phyloP scores from a whole-genome alignment of 2,113 vertebrate species.

The Amazona guildingii region DNA sequence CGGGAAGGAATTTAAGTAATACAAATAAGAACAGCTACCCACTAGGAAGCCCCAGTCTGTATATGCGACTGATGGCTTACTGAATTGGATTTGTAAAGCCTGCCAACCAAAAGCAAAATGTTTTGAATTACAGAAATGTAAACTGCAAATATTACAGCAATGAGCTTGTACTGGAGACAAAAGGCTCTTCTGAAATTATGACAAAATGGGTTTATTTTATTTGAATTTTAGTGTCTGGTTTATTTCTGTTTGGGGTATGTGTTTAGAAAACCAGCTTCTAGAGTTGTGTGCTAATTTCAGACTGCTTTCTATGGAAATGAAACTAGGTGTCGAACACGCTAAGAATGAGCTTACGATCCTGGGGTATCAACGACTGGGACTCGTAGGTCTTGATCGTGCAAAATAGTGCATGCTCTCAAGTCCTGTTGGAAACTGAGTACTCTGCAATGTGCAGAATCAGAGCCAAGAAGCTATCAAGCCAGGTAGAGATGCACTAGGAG shows the following conservation, averaged over 20 bases:
- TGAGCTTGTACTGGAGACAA: background rate
- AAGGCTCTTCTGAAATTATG: background rate
- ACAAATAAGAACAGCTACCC: background rate
- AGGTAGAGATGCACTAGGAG: background rate
- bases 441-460: background rate
- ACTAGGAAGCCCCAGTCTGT: background rate
- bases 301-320: background rate
- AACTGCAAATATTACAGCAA: background rate
- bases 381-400: background rate
- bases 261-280: background rate
- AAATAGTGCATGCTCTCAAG: background rate
- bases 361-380: background rate
- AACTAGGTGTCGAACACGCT: background rate
- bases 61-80: background rate
- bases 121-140: slow-evolving; percentile 18
- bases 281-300: background rate
- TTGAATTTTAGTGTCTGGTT: background rate
- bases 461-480: background rate
- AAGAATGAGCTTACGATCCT: background rate
- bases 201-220: background rate
- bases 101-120: slow-evolving; percentile 17
- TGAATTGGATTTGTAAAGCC: background rate
- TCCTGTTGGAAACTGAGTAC: background rate
- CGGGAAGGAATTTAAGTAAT: background rate
- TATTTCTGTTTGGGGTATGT: background rate